Percentiles rank a stretch among this genome's conserved stretches.
Evolutionary conservation across 1,140 invertebrate genomes (phyloP).

Genomic region (Drosophila biarmipes): DNA sequence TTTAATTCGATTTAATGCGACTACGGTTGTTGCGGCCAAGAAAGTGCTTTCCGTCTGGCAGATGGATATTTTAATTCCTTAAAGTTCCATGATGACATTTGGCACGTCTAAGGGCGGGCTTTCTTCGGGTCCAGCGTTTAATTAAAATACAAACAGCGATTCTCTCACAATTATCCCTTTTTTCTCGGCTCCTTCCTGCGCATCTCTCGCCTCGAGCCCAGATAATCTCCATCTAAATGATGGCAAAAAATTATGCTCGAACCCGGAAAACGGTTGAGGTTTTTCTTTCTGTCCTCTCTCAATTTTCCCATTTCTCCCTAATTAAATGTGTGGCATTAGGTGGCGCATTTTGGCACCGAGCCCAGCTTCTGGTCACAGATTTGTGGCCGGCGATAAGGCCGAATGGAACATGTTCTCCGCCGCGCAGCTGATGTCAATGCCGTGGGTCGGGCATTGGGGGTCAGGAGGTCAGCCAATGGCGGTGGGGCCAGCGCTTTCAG

Average conservation of each 20-base stretch:
- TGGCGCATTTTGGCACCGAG: slow-evolving; percentile 54
- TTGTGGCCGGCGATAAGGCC: slow-evolving; percentile 49
- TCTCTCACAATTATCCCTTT: slow-evolving; percentile 59
- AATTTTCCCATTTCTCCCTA: slow-evolving; percentile 15
- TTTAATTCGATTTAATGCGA: slow-evolving; percentile 52
- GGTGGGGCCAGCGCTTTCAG: slow-evolving; percentile 23
- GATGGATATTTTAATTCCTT: slow-evolving; percentile 18
- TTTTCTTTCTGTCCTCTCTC: slow-evolving; percentile 15
- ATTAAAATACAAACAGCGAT: slow-evolving; percentile 66
- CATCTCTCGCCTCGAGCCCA: slow-evolving; percentile 23
- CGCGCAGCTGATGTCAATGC: slow-evolving; percentile 51
- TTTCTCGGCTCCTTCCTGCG: slow-evolving; percentile 18
- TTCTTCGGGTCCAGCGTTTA: slow-evolving; percentile 38
- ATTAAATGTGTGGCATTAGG: slow-evolving; percentile 68
- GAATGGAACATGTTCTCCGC: slow-evolving; percentile 31
- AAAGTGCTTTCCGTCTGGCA: neutral
- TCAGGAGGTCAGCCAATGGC: neutral
- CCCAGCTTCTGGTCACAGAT: slow-evolving; percentile 44
- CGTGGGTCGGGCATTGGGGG: neutral
- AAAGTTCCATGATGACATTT: slow-evolving; percentile 13
- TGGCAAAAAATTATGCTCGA: slow-evolving; percentile 53
- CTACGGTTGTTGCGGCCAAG: slow-evolving; percentile 6
- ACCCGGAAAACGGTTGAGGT: slow-evolving; percentile 23
- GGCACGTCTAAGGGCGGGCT: slow-evolving; percentile 12
- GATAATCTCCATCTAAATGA: slow-evolving; percentile 69